Evolutionary conservation across 1,140 invertebrate genomes (phyloP).

Genomic region (Drosophila gunungcola): DNA sequence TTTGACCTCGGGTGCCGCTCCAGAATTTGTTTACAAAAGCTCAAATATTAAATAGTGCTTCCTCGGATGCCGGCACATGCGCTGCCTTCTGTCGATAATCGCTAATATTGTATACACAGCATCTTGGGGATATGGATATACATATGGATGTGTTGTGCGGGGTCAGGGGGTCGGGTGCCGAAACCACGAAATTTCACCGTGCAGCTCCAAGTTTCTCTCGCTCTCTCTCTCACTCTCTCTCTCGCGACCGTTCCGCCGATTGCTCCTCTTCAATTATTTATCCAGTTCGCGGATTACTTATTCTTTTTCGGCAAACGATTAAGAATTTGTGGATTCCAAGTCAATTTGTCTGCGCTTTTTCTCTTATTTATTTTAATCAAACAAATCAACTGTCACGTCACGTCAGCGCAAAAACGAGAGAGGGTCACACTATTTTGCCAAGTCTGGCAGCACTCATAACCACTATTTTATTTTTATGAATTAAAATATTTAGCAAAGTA

Average conservation of each 20-base stretch:
- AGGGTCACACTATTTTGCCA: constrained; percentile 47
- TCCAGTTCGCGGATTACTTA: background rate
- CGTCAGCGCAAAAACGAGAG: constrained; percentile 57
- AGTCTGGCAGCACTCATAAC: background rate
- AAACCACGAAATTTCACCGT: constrained; percentile 51
- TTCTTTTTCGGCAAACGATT: constrained; percentile 19
- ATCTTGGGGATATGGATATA: constrained; percentile 42
- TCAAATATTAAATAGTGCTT: constrained; percentile 58
- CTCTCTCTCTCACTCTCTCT: constrained; percentile 3
- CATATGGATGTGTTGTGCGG: background rate
- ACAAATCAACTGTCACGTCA: constrained; percentile 80
- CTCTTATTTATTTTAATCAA: constrained; percentile 76
- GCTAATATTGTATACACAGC: constrained; percentile 79
- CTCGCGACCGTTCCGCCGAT: constrained; percentile 2
- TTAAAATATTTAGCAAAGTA: background rate
- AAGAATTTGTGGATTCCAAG: constrained; percentile 37
- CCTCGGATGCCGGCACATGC: constrained; percentile 42
- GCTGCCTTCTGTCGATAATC: constrained; percentile 54
- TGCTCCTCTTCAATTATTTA: background rate
- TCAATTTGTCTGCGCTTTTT: constrained; percentile 44
- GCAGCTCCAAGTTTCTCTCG: constrained; percentile 18
- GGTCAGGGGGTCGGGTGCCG: constrained; percentile 18
- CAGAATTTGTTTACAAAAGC: constrained; percentile 68
- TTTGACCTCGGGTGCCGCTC: constrained; percentile 40
- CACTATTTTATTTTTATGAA: background rate